These are phyloP conservation scores for Brachyptera putata DNA, from an alignment of 2,888 invertebrate species.

Conservation along the genomic window DNA sequence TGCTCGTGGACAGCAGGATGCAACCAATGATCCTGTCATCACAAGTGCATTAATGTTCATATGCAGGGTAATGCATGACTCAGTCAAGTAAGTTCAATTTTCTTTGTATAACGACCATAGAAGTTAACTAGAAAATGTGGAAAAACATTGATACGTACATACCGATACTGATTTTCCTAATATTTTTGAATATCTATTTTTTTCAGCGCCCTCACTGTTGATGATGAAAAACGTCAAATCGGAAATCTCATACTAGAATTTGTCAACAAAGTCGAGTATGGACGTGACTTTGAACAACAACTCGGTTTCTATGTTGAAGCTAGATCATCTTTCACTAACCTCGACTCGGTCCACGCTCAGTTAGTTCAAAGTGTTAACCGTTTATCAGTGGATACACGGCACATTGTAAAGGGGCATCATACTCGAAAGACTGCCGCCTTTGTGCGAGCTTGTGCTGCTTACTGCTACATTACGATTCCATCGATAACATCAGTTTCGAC, in stretches of 20 bases:
- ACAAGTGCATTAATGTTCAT: slow-evolving; percentile 85
- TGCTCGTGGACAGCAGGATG: slow-evolving; percentile 42
- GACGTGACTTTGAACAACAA: slow-evolving; percentile 84
- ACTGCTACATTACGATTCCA: slow-evolving; percentile 95
- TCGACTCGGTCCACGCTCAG: slow-evolving; percentile 80
- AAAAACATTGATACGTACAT: too few relatives aligned
- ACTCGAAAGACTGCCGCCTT: slow-evolving; percentile 78
- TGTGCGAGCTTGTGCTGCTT: slow-evolving; percentile 91
- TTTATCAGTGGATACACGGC: slow-evolving; percentile 64
- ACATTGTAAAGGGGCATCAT: slow-evolving; percentile 68
- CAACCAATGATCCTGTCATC: slow-evolving; percentile 80
- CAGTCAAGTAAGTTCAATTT: slow-evolving; percentile 75
- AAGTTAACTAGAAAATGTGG: too few relatives aligned
- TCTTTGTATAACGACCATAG: too few relatives aligned
- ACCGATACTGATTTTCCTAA: too few relatives aligned
- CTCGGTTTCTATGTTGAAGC: slow-evolving; percentile 92
- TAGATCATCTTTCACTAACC: slow-evolving; percentile 82
- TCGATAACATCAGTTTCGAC: slow-evolving; percentile 77
- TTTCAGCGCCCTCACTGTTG: slow-evolving; percentile 79
- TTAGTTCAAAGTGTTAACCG: slow-evolving; percentile 86
- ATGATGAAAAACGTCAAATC: slow-evolving; percentile 86
- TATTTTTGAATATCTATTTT: too few relatives aligned
- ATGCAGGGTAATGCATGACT: slow-evolving; percentile 86
- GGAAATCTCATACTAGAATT: slow-evolving; percentile 77
- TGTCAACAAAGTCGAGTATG: slow-evolving; percentile 75